Base-by-base conservation (phyloP, 2,113 vertebrate species). In the Nipponia nippon region DNA sequence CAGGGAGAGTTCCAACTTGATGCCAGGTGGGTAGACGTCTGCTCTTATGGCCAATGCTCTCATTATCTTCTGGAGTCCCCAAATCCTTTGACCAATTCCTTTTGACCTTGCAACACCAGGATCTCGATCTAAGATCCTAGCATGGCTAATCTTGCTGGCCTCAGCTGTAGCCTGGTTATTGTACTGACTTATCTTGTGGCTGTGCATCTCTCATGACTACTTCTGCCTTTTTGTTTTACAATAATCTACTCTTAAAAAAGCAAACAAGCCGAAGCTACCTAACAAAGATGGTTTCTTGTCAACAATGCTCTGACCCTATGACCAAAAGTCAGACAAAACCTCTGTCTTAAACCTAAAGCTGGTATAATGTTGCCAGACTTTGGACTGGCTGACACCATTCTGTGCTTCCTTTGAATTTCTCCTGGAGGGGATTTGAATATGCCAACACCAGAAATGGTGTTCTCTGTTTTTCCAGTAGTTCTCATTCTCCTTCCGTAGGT, bases 111-210 rank as follows among this genome's bases (percentile, higher is more conserved):
- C 15, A 53, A 30, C 16, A 30, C 53, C 0, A 1, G 61, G 23
- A 29, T 47, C 19, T 69, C 88, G 29, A 29, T 36, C 11, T 19
- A 53, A 77, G 23, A 22, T 21, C 36, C 70, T 25, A 9, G 1
- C 11, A 17, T 44, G 30, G 23, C 20, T 66, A 9, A 34, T 56
- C 55, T 70, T 10, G 11, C 1, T 38, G 20, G 21, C 65, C 29
- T 73, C 40, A 32, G 10, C 16, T 52, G 34, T 15, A 61, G 12
- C 44, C n/a, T 40, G 46, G 16, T 79, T 21, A 26, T 76, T 11
- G 11, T 9, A 14, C 10, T 59, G 25, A 25, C 0, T 2, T 26
- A 13, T 0, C 2, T 15, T 42, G n/a, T 17, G 65, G 6, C 18
- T 91, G 27, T 30, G 26, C 22, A 12, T 69, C 21, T 80, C 32